Percentiles rank a stretch among this genome's conserved stretches.
Evolutionary conservation across 2,797 vertebrate genomes (phyloP).

Genomic region (Danio kyathit): DNA sequence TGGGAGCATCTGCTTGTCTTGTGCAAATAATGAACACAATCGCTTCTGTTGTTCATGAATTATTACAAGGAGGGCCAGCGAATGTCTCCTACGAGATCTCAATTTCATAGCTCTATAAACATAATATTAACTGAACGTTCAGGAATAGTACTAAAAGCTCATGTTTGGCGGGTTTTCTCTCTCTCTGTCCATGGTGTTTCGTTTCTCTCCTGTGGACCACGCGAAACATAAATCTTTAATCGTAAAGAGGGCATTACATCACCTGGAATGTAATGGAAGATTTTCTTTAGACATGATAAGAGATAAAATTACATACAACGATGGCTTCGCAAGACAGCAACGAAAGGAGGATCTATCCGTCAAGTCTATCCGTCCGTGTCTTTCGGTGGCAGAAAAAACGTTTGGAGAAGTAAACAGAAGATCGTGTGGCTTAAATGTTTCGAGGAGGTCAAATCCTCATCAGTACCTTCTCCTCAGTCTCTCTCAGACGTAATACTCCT

Average conservation of each 20-base stretch:
- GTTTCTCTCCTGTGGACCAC: slow-evolving; percentile 46
- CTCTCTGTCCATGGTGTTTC: slow-evolving; percentile 57
- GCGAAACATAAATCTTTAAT: slow-evolving; percentile 57
- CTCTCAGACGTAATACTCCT: slow-evolving; percentile 94
- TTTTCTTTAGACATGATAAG: slow-evolving; percentile 55
- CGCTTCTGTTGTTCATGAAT: slow-evolving; percentile 48
- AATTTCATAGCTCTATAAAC: slow-evolving; percentile 49
- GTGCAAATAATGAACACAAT: slow-evolving; percentile 37
- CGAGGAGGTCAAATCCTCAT: slow-evolving; percentile 55
- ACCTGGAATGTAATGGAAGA: slow-evolving; percentile 60
- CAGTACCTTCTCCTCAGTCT: slow-evolving; percentile 44
- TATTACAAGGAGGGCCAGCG: slow-evolving; percentile 35
- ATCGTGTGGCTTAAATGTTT: slow-evolving; percentile 53
- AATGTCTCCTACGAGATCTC: slow-evolving; percentile 36
- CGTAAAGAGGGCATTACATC: slow-evolving; percentile 61
- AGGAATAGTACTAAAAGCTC: slow-evolving; percentile 34
- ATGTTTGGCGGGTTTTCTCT: slow-evolving; percentile 42
- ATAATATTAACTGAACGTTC: slow-evolving; percentile 39
- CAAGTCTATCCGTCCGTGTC: slow-evolving; percentile 25
- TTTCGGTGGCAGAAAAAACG: slow-evolving; percentile 46
- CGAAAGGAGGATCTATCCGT: slow-evolving; percentile 36
- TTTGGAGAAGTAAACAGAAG: slow-evolving; percentile 54
- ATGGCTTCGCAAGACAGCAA: slow-evolving; percentile 51
- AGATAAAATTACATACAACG: slow-evolving; percentile 58
- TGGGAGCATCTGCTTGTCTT: slow-evolving; percentile 41